phyloP scores from a whole-genome alignment of 1,140 invertebrate species.

The Hypothenemus hampei region DNA sequence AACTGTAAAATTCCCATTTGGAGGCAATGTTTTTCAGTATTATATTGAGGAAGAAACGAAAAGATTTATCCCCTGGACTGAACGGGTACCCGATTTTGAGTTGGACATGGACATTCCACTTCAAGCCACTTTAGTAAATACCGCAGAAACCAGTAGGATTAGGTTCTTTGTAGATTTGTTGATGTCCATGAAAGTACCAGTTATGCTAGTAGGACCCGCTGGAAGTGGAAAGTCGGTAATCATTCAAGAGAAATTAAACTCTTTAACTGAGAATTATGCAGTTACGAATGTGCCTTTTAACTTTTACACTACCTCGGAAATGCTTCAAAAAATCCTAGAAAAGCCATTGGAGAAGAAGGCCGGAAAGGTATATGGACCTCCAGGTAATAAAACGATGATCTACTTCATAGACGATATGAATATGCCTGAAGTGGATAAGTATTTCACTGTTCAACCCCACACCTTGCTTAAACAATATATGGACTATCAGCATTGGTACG shows the following conservation, averaged over 20 bases:
- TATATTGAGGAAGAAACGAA: slow-evolving; percentile 82
- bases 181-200: slow-evolving; percentile 71
- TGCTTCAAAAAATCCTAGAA: slow-evolving; percentile 88
- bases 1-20: slow-evolving; percentile 81
- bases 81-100: slow-evolving; percentile 70
- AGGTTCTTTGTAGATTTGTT: slow-evolving; percentile 85
- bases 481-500: slow-evolving; percentile 93
- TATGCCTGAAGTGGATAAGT: slow-evolving; percentile 94
- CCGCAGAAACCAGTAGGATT: slow-evolving; percentile 84
- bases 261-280: slow-evolving; percentile 70
- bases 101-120: slow-evolving; percentile 78
- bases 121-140: slow-evolving; percentile 76
- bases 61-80: slow-evolving; percentile 81
- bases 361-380: slow-evolving; percentile 87
- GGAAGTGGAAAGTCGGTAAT: slow-evolving; percentile 86
- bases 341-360: slow-evolving; percentile 94
- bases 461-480: slow-evolving; percentile 90
- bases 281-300: slow-evolving; percentile 90
- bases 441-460: slow-evolving; percentile 93
- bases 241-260: slow-evolving; percentile 75
- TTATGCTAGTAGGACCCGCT: slow-evolving; percentile 86
- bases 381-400: slow-evolving; percentile 83
- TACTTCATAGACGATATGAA: slow-evolving; percentile 97
- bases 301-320: slow-evolving; percentile 93
- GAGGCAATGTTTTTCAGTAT: slow-evolving; percentile 84